A percentile compares a stretch with the other conserved stretches of the same genome.
phyloP scores from a whole-genome alignment of 1,140 invertebrate genomes.

The Ceratosolen fusciceps region DNA sequence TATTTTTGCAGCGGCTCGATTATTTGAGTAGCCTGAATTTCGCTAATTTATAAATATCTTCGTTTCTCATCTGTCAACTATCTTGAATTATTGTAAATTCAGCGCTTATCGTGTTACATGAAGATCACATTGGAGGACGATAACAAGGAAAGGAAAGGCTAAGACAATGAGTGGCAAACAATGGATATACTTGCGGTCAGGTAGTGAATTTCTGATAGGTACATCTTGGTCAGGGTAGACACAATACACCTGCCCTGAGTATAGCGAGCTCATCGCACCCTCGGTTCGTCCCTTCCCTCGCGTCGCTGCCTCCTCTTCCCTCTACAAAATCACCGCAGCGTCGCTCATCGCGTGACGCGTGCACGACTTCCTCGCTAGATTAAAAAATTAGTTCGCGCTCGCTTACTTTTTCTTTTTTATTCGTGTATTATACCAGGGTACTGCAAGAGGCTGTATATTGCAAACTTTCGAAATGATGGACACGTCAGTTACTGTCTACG shows the following conservation, averaged over 20 bases:
- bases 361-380: conserved; percentile 14
- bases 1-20: background rate
- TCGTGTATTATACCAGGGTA: background rate
- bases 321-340: background rate
- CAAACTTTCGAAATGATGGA: background rate
- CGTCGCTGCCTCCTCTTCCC: background rate
- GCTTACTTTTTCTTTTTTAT: background rate
- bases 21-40: conserved; percentile 3
- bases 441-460: background rate
- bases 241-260: background rate
- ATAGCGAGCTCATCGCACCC: background rate
- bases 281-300: background rate
- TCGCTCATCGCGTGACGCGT: no score
- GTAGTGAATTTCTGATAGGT: conserved; percentile 26
- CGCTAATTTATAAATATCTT: conserved; percentile 23
- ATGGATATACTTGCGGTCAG: background rate
- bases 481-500: background rate
- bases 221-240: background rate
- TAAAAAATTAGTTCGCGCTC: conserved; percentile 13
- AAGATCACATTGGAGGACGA: background rate
- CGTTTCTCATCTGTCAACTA: background rate
- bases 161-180: conserved; percentile 31
- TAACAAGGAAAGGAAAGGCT: background rate
- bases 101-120: background rate
- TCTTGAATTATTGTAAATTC: background rate